Evolutionary conservation across 2,797 vertebrate genomes (phyloP), one percentile per base, ranked within the genome.

Genomic region (Anabas testudineus): DNA sequence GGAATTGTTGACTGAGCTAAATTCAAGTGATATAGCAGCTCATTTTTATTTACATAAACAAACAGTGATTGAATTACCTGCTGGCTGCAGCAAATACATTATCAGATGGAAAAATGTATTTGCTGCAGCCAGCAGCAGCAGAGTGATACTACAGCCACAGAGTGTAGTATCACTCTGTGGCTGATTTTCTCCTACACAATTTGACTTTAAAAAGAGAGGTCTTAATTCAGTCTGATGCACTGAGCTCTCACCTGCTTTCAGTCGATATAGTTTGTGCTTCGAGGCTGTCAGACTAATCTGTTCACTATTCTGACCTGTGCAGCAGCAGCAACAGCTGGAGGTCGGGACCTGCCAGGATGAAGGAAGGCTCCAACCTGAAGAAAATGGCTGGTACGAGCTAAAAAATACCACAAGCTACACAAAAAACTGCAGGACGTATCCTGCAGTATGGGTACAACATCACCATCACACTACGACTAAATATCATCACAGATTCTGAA

Each of bases 371-470:
- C 67, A 95, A 95, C 80, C 85, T 95, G 66, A 76, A 86, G 76
- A 92, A 81, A 80, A 94, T 95, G 94, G 60, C 92, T 92, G 94
- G 94, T 95, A 71, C 52, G 74, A 49, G 10, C 9, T 10, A 4
- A 24, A n/a, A 51, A 46, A 37, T 56, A 24, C 10, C 55, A 36
- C 2, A 51, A 36, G 22, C 53, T 22, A 41, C 46, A 39, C 15
- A 34, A 26, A 7, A 14, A 59, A n/a, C 45, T 62, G 10, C 1
- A 2, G 18, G 2, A 48, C 2, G 36, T n/a, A 22, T 10, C 5
- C 2, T 26, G 12, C 4, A 16, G 37, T 42, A 10, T 30, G 21
- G 39, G 21, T 2, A 6, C 19, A 28, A 30, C 6, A 2, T 39
- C 2, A 22, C 54, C 5, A 21, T 37, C 0, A 0, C 42, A 24